Evolutionary conservation across 2,797 vertebrate genomes (phyloP).

Genomic region (Cuniculus paca): DNA sequence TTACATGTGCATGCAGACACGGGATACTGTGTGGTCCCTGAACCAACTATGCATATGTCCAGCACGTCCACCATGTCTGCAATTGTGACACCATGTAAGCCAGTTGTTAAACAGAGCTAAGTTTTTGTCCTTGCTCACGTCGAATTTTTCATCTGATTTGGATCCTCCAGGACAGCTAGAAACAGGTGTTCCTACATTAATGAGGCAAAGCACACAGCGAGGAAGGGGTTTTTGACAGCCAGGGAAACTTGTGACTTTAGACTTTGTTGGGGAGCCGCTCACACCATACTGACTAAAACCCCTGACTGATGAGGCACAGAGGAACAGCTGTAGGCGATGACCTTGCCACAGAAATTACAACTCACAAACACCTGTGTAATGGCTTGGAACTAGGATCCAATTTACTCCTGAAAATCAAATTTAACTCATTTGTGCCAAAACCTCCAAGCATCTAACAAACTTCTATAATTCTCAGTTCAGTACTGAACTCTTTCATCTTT

Average conservation of each 20-base stretch:
- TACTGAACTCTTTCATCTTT: conserved; percentile 98
- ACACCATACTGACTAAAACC: conserved; percentile 99
- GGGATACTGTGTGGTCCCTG: conserved; percentile 97
- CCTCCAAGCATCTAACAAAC: conserved; percentile 98
- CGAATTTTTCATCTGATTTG: conserved; percentile 97
- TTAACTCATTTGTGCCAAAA: conserved; percentile 99
- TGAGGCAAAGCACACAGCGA: conserved; percentile 98
- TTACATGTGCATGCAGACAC: conserved; percentile 98
- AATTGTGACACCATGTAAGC: conserved; percentile 99
- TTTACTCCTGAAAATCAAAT: conserved; percentile 99
- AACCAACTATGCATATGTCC: conserved; percentile 99
- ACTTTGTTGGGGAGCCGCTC: conserved; percentile 98
- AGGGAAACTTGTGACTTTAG: conserved; percentile 98
- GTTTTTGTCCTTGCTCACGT: conserved; percentile 98
- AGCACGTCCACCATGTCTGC: conserved; percentile 97
- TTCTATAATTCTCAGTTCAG: conserved; percentile 99
- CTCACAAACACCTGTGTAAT: conserved; percentile 99
- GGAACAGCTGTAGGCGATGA: conserved; percentile 98
- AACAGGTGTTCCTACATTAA: conserved; percentile 99
- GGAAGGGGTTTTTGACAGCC: conserved; percentile 98
- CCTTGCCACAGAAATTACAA: conserved; percentile 99
- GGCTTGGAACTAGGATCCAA: conserved; percentile 98
- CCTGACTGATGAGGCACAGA: conserved; percentile 96
- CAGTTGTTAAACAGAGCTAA: conserved; percentile 99
- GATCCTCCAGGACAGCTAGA: conserved; percentile 96